phyloP scores from a whole-genome alignment of 2,888 invertebrate species.

The Abrostola tripartita region DNA sequence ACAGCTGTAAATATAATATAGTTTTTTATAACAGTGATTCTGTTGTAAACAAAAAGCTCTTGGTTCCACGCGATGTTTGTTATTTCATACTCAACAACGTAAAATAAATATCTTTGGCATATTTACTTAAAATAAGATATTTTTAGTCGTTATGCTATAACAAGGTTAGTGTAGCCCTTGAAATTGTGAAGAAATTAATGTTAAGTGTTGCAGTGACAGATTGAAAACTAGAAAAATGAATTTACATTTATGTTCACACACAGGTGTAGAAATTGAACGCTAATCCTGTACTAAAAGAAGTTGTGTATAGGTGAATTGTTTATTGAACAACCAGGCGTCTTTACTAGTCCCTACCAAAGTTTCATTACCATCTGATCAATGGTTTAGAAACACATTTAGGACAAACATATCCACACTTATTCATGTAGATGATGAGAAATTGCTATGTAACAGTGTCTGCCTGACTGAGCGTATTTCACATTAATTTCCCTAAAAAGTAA shows the following conservation, averaged over 20 bases:
- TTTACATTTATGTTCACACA: background rate
- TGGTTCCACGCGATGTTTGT: constrained; percentile 32
- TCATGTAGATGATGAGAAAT: too few relatives aligned
- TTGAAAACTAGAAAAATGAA: background rate
- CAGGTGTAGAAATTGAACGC: too few relatives aligned
- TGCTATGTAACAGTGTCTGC: background rate
- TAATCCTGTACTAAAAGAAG: too few relatives aligned
- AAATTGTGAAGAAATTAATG: background rate
- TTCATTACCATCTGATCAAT: too few relatives aligned
- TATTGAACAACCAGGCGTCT: too few relatives aligned
- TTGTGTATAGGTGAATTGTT: too few relatives aligned
- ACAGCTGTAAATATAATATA: constrained; percentile 21
- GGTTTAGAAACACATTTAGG: too few relatives aligned
- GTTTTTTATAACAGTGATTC: constrained; percentile 31
- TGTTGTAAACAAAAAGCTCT: constrained; percentile 20
- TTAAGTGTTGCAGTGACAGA: background rate
- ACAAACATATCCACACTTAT: too few relatives aligned
- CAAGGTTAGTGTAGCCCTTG: constrained; percentile 2
- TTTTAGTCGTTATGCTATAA: background rate
- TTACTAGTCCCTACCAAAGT: too few relatives aligned
- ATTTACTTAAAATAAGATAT: constrained; percentile 10
- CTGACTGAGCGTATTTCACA: background rate
- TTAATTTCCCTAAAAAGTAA: background rate
- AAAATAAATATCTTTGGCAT: background rate
- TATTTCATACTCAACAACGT: constrained; percentile 31